Base-by-base conservation (phyloP, 2,888 invertebrate genomes). In the Deilephila elpenor region DNA sequence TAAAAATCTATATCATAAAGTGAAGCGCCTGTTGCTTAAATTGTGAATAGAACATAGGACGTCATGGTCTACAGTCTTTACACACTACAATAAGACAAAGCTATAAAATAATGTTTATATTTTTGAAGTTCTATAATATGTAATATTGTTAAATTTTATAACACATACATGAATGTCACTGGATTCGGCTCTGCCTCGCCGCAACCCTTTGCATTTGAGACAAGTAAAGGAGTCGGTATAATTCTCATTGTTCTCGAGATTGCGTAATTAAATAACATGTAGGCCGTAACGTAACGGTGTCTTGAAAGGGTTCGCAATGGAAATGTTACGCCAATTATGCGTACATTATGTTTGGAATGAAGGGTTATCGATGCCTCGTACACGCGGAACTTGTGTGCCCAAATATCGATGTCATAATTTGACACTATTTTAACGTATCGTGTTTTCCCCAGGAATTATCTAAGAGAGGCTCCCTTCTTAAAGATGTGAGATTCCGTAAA, bases 201-300 rank as follows among this genome's bases (percentile, higher is more conserved):
- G 80, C 80, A 80, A 78, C 78, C 82, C 83, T 75, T 67, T 84
- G 79, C 84, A 85, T 83, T 80, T 75, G 81, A 83, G 83, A 85
- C 83, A 83, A 84, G 87, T 86, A 87, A 88, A 88, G 88, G 89
- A 90, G 90, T 89, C 85, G 88, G 89, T 89, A 89, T 89, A 89
- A 91, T 88, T 91, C 91, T 88, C 91, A 94, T 93, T 93, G 93
- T 94, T 85, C 87, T 90, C 91, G 88, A 91, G 93, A 93, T 93
- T 93, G 90, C 87, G 91, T 94, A 94, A 94, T 94, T 94, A 94
- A 94, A 94, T 94, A 94, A 94, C 92, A 94, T 93, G 93, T 93
- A 93, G 91, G 90, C 91, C 88, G 89, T 91, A 89, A 92, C 91
- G 90, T 93, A 90, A 91, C 90, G 89, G 88, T 88, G 91, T 91